Evolutionary conservation across 2,888 invertebrate species (phyloP), one percentile per base, ranked within the genome.

Genomic region (Odontocolon sp.): DNA sequence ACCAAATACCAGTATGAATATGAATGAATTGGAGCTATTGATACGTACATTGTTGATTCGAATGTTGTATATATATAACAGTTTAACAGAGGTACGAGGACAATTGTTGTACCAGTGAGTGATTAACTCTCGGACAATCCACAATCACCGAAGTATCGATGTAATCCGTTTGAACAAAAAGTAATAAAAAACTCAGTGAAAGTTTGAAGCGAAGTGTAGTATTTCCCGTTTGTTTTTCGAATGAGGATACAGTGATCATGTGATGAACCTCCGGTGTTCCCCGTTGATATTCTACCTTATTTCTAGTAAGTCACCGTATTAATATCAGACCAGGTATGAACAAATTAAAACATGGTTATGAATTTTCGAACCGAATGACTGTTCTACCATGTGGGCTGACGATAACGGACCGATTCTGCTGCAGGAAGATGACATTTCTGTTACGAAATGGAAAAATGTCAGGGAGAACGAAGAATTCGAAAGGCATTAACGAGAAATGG

Each of bases 371-470:
- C 40, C 1, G n/a, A 40, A 59, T 9, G 26, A 59, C 59, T 16
- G 14, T 28, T 5, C 8, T 28, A 28, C 50, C 28, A 14, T 16
- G 26, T 3, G 14, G 59, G 9, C 14, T 28, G 40, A 59, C 26
- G 11, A 14, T 59, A 59, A 40, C 42, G 42, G 42, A 42, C 28
- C 59, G 59, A 16, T 59, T 59, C 14, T 38, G 16, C 28, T 26
- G 42, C n/a, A 16, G 4, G 11, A 11, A 26, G 59, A 42, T 23
- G 57, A 23, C 23, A 57, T 40, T 26, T 23, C 40, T 16, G 14
- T 23, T 14, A 28, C 1, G 14, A 16, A 11, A 1, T 9, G 40
- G 26, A 21, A 14, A n/a, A 28, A 42, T 26, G 6, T 26, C 33
- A 16, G 33, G n/a, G 16, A 33, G 8, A 8, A 5, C 1, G 6